phyloP scores from a whole-genome alignment of 2,888 invertebrate genomes.

The Tholera decimalis region DNA sequence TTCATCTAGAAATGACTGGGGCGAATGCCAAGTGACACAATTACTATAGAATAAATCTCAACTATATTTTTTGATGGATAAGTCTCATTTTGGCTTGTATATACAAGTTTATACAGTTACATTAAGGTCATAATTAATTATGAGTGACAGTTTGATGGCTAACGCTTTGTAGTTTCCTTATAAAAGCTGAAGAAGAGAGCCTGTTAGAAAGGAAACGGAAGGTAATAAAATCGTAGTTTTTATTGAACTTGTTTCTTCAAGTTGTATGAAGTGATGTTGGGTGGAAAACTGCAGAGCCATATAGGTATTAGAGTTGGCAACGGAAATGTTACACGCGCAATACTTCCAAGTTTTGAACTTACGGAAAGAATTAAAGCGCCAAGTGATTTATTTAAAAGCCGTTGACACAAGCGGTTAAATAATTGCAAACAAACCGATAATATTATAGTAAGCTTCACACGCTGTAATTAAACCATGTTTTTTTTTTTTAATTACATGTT shows the following conservation, averaged over 20 bases:
- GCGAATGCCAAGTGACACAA: slow-evolving; percentile 44
- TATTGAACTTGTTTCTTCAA: slow-evolving; percentile 56
- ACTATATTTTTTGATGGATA: slow-evolving; percentile 40
- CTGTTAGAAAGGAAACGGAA: slow-evolving; percentile 57
- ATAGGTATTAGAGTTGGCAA: slow-evolving; percentile 31
- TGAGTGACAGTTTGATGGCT: slow-evolving; percentile 73
- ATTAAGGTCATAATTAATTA: slow-evolving; percentile 71
- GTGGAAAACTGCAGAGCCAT: slow-evolving; percentile 31
- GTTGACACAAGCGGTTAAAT: neutral
- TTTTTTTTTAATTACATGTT: no score
- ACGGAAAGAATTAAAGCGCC: neutral
- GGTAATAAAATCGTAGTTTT: slow-evolving; percentile 54
- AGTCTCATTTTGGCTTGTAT: slow-evolving; percentile 40
- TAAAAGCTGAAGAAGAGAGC: slow-evolving; percentile 60
- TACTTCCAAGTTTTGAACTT: slow-evolving; percentile 22
- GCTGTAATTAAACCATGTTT: neutral
- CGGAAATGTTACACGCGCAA: slow-evolving; percentile 11
- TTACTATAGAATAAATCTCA: slow-evolving; percentile 34
- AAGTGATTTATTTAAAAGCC: neutral
- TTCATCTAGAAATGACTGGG: slow-evolving; percentile 53
- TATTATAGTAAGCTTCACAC: neutral
- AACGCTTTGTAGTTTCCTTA: slow-evolving; percentile 71
- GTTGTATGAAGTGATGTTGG: slow-evolving; percentile 32
- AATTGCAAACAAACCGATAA: neutral
- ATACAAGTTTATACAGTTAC: slow-evolving; percentile 52